Evolutionary conservation across 1,140 invertebrate species (phyloP), one percentile per base, ranked within the genome.

Genomic region (Fopius arisanus): DNA sequence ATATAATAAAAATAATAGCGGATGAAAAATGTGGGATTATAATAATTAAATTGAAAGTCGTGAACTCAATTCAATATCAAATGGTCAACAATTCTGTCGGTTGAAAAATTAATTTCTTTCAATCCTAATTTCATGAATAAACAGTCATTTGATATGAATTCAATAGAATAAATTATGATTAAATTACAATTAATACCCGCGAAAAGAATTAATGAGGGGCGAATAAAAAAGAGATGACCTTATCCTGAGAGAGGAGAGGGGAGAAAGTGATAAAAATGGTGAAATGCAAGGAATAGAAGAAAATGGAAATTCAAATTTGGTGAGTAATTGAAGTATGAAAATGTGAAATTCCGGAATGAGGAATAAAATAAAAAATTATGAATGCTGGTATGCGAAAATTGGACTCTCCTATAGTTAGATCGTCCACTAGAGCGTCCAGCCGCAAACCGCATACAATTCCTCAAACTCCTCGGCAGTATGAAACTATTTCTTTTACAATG

Each of bases 371-470:
- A 59, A 23, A 68, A 75, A 73, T 76, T 79, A 78, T 78, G 73
- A 70, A 77, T 79, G 63, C 79, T 67, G 80, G 78, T 81, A 78
- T 81, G 81, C 75, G 78, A 37, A 43, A 65, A 31, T 69, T 48
- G 66, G 75, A 72, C 72, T 43, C 67, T 77, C 76, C 77, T 82
- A n/a, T n/a, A 73, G 78, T 83, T 84, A 84, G 71, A 70, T 62
- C 67, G 77, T 71, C 71, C 83, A 80, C 62, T 74, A 79, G 76
- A 84, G 76, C 82, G 80, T 80, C 72, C 77, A 82, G 81, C 82
- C 83, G 78, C 83, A 84, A 75, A 84, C 83, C 83, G 76, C 83
- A 83, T 74, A 40, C 31, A 43, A 40, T 28, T 43, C 23, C 33
- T 68, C 67, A 23, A 33, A 16, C 40, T 48, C 12, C 33, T 67